Percentiles rank a stretch among this genome's conserved stretches.
phyloP scores from a whole-genome alignment of 1,140 invertebrate species.

The Saccostrea echinata region DNA sequence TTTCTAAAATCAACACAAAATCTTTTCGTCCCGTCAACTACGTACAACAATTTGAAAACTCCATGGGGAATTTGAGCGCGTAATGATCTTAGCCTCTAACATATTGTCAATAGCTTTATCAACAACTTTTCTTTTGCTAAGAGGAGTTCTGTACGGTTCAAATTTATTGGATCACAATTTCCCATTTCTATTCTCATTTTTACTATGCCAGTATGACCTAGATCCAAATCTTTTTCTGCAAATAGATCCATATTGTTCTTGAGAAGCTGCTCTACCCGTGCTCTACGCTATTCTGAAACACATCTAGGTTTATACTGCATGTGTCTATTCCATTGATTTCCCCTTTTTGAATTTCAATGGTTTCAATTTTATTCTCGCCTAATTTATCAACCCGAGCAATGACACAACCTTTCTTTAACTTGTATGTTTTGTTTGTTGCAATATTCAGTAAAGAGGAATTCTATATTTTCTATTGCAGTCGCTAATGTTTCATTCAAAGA shows the following conservation, averaged over 20 bases:
- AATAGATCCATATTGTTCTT: constrained; percentile 22
- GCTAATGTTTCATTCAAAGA: constrained; percentile 39
- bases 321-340: too few relatives aligned
- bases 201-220: constrained; percentile 38
- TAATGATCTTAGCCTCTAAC: constrained; percentile 57
- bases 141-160: constrained; percentile 55
- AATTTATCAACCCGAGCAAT: constrained; percentile 10
- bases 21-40: constrained; percentile 59
- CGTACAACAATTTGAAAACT: constrained; percentile 52
- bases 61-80: constrained; percentile 58
- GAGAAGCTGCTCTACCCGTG: too few relatives aligned
- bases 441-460: constrained; percentile 49
- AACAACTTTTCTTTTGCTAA: constrained; percentile 53
- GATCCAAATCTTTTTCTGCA: constrained; percentile 26
- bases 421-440: constrained; percentile 29
- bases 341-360: too few relatives aligned
- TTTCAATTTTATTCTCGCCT: not conserved
- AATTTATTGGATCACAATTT: constrained; percentile 50
- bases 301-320: too few relatives aligned
- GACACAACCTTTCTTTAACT: constrained; percentile 31
- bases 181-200: constrained; percentile 57
- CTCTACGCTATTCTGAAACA: too few relatives aligned
- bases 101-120: constrained; percentile 57
- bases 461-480: not conserved
- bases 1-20: constrained; percentile 70